A percentile compares a stretch with the other conserved stretches of the same genome.
phyloP scores from a whole-genome alignment of 2,888 invertebrate species.

The Diplolepis rosae region DNA sequence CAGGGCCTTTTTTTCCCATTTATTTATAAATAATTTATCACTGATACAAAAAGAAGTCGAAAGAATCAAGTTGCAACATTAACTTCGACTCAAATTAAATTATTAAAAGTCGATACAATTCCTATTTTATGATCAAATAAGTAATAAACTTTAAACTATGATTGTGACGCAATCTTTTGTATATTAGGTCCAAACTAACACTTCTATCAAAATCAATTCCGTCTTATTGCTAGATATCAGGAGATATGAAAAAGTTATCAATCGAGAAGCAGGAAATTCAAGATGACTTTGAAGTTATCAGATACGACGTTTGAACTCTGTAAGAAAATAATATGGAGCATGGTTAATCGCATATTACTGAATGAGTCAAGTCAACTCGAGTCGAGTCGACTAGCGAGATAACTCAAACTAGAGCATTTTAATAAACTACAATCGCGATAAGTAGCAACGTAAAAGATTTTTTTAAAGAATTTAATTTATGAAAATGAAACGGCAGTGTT shows the following conservation, averaged over 20 bases:
- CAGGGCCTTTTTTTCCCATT: too few species aligned
- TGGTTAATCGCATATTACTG: constrained; percentile 13
- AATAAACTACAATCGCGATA: constrained; percentile 29
- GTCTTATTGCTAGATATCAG: too few species aligned
- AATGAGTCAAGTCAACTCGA: constrained; percentile 13
- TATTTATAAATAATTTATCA: too few species aligned
- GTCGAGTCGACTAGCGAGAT: neutral
- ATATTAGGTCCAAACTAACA: too few species aligned
- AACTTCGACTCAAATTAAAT: too few species aligned
- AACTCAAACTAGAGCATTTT: constrained; percentile 38
- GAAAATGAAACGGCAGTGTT: constrained; percentile 29
- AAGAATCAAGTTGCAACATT: too few species aligned
- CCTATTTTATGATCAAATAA: too few species aligned
- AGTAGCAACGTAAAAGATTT: constrained; percentile 4
- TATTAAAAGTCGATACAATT: too few species aligned
- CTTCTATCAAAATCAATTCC: too few species aligned
- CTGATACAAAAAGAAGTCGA: too few species aligned
- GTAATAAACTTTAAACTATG: too few species aligned
- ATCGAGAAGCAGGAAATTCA: constrained; percentile 2
- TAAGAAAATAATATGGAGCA: constrained; percentile 16
- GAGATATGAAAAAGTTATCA: neutral
- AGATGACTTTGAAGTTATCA: constrained; percentile 14
- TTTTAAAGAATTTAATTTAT: constrained; percentile 15
- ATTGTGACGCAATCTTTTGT: too few species aligned
- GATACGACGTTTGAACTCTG: constrained; percentile 3